Evolutionary conservation across 1,140 invertebrate species (phyloP), one percentile per base, ranked within the genome.

Genomic region (Gonioctena quinquepunctata): DNA sequence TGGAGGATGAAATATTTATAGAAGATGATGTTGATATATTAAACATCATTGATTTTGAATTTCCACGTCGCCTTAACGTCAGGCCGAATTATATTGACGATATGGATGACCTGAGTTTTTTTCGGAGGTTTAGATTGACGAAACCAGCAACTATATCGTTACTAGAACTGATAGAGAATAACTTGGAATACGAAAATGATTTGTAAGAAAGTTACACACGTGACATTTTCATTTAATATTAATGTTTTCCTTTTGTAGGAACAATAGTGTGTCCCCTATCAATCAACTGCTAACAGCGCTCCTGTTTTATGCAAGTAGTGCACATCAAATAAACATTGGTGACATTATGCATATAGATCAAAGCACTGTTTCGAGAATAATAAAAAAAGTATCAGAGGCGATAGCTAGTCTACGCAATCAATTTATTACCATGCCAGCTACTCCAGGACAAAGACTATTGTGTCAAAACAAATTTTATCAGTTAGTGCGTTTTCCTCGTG

Each of bases 271-370:
- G 23, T 48, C 26, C 21, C 61, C 70, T 4, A 68, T 72, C 3
- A 72, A 68, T 64, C 70, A 68, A 63, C 22, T 72, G 3, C 23
- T 72, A 48, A 69, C 56, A 5, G n/a, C 59, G 7, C 48, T 72
- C 3, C 8, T 33, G 54, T 69, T 70, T 18, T 73, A 73, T 73
- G 62, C 68, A 4, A 61, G 50, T n/a, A 48, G 57, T 18, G 60
- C 54, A n/a, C 68, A 68, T 65, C 63, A 56, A 22, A 48, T 27
- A 7, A 56, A 4, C 28, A 23, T 71, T 25, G 66, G 49, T 23
- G 72, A 74, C 18, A 71, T 74, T 66, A 68, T 66, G 60, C 11
- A 42, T 33, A 66, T 68, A 13, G n/a, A 74, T 25, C n/a, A 23
- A 62, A 52, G 59, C 13, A 66, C 68, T 11, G 68, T 22, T 16